phyloP scores from a whole-genome alignment of 2,797 vertebrate genomes.

The Pantherophis alleghaniensis region DNA sequence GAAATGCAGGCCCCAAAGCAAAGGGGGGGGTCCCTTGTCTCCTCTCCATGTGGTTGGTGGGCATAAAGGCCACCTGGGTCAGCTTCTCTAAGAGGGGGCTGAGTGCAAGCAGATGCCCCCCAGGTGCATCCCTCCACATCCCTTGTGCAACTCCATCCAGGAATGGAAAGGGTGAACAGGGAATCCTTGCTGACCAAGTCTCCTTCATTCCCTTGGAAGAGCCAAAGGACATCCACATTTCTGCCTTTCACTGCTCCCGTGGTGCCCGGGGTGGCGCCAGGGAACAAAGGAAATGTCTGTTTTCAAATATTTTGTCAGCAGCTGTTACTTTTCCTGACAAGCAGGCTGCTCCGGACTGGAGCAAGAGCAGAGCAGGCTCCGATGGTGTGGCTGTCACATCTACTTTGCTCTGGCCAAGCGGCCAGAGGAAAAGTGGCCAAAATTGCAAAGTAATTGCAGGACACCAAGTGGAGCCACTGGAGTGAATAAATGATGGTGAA shows the following conservation, averaged over 20 bases:
- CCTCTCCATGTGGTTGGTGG: neutral
- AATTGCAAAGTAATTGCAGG: neutral
- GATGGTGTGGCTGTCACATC: neutral
- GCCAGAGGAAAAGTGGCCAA: neutral
- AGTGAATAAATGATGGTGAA: neutral
- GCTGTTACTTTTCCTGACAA: neutral
- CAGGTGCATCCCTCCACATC: neutral
- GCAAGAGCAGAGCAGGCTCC: neutral
- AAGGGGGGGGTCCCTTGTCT: neutral
- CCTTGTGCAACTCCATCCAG: neutral
- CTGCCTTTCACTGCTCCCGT: neutral
- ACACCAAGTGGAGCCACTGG: neutral
- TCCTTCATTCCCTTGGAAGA: no score
- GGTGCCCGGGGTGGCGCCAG: neutral
- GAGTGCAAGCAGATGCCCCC: neutral
- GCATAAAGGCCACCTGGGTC: neutral
- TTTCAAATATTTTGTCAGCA: neutral
- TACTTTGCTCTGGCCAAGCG: neutral
- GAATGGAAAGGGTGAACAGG: neutral
- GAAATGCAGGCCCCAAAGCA: accelerated
- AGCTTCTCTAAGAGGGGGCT: neutral
- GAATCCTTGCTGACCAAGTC: no score
- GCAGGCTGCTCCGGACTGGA: neutral
- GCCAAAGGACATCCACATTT: neutral
- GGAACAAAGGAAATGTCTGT: neutral